Base-by-base conservation (phyloP, 2,888 invertebrate species). In the Himalopsyche japonica region DNA sequence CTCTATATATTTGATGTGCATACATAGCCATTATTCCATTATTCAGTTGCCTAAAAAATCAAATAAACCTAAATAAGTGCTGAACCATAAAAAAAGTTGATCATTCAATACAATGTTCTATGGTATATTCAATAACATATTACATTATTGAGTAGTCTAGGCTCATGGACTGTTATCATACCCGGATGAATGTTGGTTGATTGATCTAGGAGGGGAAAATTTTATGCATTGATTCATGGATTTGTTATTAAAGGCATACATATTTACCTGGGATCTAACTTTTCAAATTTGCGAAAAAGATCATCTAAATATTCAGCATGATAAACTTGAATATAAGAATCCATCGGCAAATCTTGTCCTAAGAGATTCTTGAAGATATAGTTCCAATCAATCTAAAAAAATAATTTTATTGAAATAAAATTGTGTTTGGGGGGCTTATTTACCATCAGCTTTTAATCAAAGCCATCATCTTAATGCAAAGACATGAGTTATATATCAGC, bases 21-120 rank as follows among this genome's bases (percentile, higher is more conserved):
- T 82, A 86, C 78, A 86, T 32, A 20, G 86, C 86, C 76, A 82
- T 37, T 20, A 86, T n/a, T 15, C 37, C 48, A 32, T 86, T 86
- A 47, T 82, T 32, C 37, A 79, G 37, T 43, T 82, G 37, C 24
- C 85, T 84, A 79, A 20, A 84, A 84, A n/a, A n/a, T n/a, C 1
- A 3, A 34, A 32, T 24, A 57, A 15, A 57, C 15, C 15, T 43
- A 5, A 27, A 4, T 43, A 0, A 15, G 15, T 43, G 12, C 12
- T 15, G 43, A 15, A 43, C 15, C 43, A 43, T 7, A 15, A 43
- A 43, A n/a, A 43, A 43, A 15, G 43, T 43, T 15, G 3, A 43
- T 43, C 12, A 15, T 15, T 43, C 3, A 43, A 43, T 15, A n/a
- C n/a, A n/a, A n/a, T n/a, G n/a, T n/a, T n/a, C n/a, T n/a, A n/a